These are phyloP conservation scores for Pithys albifrons DNA, from an alignment of 2,113 vertebrate species.

Conservation along the genomic window DNA sequence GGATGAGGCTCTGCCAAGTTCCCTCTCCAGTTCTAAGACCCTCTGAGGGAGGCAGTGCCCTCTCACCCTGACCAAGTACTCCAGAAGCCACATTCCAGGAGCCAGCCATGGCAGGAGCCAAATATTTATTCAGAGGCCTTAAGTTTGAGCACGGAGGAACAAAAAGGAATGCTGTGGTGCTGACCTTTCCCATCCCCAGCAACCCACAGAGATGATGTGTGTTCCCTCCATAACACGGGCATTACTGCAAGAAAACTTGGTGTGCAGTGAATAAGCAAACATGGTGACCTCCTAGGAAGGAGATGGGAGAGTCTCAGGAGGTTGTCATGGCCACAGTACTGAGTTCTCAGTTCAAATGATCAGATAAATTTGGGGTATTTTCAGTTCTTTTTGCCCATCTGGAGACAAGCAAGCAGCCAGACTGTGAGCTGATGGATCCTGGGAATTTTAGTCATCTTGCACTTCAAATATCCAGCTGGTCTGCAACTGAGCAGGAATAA, in stretches of 20 bases:
- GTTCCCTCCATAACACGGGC: neutral
- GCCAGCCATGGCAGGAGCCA: neutral
- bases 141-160: neutral
- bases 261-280: neutral
- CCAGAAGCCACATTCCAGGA: neutral
- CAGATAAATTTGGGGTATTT: neutral
- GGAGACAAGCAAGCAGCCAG: neutral
- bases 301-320: neutral
- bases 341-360: neutral
- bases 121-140: neutral
- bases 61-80: neutral
- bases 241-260: fast-evolving
- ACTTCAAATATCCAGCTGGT: neutral
- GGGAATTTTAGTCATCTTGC: neutral
- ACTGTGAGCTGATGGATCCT: neutral
- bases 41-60: neutral
- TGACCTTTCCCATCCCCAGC: neutral
- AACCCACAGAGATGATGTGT: neutral
- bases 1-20: neutral
- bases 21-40: neutral
- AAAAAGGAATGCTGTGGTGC: neutral
- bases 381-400: neutral
- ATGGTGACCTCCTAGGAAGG: neutral
- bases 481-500: neutral
- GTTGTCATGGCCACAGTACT: neutral